Base-by-base conservation (phyloP, 2,888 invertebrate species). In the Apotomis capreana region DNA sequence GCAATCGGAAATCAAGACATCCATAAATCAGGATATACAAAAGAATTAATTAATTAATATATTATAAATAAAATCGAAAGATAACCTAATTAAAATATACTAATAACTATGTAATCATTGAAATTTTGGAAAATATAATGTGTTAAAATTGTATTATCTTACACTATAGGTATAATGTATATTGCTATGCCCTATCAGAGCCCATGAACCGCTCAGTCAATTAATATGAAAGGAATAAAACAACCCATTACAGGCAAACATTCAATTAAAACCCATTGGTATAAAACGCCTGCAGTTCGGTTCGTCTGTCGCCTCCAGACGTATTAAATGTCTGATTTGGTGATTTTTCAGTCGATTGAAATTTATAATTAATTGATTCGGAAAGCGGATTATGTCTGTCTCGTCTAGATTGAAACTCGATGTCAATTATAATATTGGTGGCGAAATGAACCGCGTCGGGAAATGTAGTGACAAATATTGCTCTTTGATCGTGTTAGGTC, bases 281-380 rank as follows among this genome's bases (percentile, higher is more conserved):
- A 49, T 49, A 49, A 40, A 40, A 8, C 9, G 10, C 9, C 49
- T 49, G 15, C n/a, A 13, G 40, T 12, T 52, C 36, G 44, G 64
- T 52, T 36, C 49, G 36, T 26, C 64, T 55, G 61, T 57, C 13
- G 55, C 61, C 57, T 44, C 6, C 51, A 15, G 40, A 26, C 37
- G 51, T 44, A 62, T 57, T 67, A 13, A 62, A 40, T 26, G 61
- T 57, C 70, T 49, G 65, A 65, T 55, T 62, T 71, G 13, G 52
- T 58, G 69, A 63, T 46, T 59, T 59, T 68, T 59, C 59, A 68
- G 58, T 63, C 52, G 54, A 36, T 46, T 46, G 46, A 72, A 68
- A 72, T 68, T 37, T 26, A 68, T 68, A 68, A 68, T 72, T 63
- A 68, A 68, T 68, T 58, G 58, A 68, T 72, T 44, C 68, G 58